phyloP scores from a whole-genome alignment of 2,888 invertebrate genomes.

The Pachliopta kotzebuea region DNA sequence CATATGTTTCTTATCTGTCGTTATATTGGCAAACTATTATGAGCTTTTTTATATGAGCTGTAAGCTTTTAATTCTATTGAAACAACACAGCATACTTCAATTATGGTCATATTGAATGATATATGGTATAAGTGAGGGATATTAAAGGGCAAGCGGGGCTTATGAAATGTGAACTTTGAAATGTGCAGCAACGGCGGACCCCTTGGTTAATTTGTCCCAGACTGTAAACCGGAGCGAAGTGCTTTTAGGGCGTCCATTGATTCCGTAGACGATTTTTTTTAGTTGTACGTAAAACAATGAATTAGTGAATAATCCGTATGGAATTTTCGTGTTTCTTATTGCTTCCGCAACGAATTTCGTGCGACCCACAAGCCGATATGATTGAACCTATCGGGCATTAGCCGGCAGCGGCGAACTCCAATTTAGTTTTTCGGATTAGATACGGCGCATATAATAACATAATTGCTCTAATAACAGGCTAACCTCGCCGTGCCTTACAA shows the following conservation, averaged over 20 bases:
- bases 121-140: conserved; percentile 80
- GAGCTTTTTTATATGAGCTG: conserved; percentile 51
- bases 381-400: conserved; percentile 76
- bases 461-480: conserved; percentile 79
- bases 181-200: conserved; percentile 68
- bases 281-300: conserved; percentile 46
- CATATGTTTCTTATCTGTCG: conserved; percentile 62
- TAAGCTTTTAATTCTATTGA: conserved; percentile 63
- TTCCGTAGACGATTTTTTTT: conserved; percentile 52
- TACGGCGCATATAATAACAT: conserved; percentile 80
- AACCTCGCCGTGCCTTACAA: conserved; percentile 75
- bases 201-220: conserved; percentile 78
- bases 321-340: conserved; percentile 78
- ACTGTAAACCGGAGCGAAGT: conserved; percentile 70
- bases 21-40: conserved; percentile 50
- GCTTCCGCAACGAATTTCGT: conserved; percentile 80
- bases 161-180: conserved; percentile 76
- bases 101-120: conserved; percentile 79
- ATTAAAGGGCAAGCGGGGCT: conserved; percentile 76
- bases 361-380: conserved; percentile 76
- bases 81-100: conserved; percentile 62
- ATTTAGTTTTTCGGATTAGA: conserved; percentile 80
- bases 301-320: conserved; percentile 67
- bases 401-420: conserved; percentile 78
- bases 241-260: conserved; percentile 39